Conservation (phyloP, 2,888 invertebrate species). For the Gerris lacustris region DNA sequence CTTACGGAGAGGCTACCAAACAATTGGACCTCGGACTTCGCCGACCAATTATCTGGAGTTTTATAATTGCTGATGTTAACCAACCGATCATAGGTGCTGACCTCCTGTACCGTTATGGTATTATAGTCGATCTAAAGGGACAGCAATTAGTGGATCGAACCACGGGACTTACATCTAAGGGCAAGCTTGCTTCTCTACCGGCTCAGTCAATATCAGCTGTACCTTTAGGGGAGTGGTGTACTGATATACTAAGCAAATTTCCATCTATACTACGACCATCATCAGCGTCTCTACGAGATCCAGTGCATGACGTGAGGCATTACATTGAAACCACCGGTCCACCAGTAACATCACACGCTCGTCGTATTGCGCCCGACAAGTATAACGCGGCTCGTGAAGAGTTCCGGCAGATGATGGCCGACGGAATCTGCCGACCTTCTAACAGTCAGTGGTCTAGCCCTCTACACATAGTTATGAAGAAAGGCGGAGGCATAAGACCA, state of each 20-base stretch:
- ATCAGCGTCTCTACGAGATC: background rate
- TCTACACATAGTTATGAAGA: constrained; percentile 23
- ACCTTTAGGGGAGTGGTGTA: background rate
- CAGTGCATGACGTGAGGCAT: background rate
- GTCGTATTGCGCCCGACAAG: constrained; percentile 24
- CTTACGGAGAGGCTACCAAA: background rate
- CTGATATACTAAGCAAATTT: background rate
- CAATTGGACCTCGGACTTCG: background rate
- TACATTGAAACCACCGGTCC: constrained; percentile 15
- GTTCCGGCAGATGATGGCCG: constrained; percentile 33
- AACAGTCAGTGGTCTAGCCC: constrained; percentile 37
- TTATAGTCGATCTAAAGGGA: background rate
- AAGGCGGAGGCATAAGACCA: constrained; percentile 9
- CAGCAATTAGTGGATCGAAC: background rate
- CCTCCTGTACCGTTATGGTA: background rate
- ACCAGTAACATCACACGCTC: constrained; percentile 33
- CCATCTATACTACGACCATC: background rate
- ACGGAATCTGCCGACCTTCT: constrained; percentile 38
- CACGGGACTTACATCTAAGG: background rate
- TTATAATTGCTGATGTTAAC: background rate
- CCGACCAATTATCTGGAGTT: background rate
- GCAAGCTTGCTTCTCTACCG: background rate
- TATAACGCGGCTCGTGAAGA: constrained; percentile 28
- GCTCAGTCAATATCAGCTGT: background rate
- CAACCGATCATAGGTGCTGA: background rate